phyloP scores from a whole-genome alignment of 2,113 vertebrate genomes.

The Brachyhypopomus gauderio region DNA sequence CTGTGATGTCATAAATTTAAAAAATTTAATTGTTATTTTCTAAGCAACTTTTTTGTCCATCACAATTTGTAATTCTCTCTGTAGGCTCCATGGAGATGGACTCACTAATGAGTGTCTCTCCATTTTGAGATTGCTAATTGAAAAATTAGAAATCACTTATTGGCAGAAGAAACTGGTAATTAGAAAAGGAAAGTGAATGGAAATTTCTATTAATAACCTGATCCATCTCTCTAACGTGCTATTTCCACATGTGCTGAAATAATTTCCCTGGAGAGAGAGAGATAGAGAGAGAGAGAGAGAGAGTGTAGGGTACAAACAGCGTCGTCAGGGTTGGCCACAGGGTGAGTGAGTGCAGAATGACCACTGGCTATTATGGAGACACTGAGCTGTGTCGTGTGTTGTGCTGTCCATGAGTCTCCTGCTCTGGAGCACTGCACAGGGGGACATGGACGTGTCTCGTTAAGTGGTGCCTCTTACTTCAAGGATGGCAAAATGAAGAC shows the following conservation, averaged over 20 bases:
- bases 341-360: background rate
- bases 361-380: background rate
- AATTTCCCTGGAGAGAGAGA: background rate
- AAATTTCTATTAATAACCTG: slow-evolving; percentile 25
- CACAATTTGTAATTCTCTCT: background rate
- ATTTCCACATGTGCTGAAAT: background rate
- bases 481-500: slow-evolving; percentile 37
- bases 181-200: background rate
- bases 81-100: background rate
- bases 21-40: no score
- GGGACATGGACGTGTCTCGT: background rate
- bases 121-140: slow-evolving; percentile 17
- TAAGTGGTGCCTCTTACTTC: slow-evolving; percentile 14
- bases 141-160: slow-evolving; percentile 14
- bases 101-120: background rate
- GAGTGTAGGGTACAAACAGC: background rate
- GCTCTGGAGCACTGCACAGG: background rate
- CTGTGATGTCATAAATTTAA: background rate
- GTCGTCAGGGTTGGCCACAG: background rate
- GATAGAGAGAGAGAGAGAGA: slow-evolving; percentile 10
- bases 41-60: background rate
- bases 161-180: background rate
- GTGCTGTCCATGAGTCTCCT: background rate
- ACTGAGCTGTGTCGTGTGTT: background rate
- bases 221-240: background rate